Conservation (phyloP, 2,113 vertebrate species). For the Atractosteus spatula region DNA sequence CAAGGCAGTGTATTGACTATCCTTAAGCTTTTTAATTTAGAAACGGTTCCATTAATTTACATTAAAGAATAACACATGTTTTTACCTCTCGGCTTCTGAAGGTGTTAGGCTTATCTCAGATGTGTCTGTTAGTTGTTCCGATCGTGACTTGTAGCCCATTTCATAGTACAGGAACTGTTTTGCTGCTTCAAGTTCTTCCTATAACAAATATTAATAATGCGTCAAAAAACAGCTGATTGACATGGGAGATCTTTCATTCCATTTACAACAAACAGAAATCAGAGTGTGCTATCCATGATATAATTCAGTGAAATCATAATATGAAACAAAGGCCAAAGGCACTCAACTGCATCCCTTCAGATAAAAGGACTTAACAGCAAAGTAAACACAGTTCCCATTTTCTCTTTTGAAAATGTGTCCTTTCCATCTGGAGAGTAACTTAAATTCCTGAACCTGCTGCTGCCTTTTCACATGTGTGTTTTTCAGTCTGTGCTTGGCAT, state of each 20-base stretch:
- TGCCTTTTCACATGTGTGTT: too few relatives aligned
- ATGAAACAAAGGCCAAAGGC: too few relatives aligned
- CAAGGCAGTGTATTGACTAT: background rate
- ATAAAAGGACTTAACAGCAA: too few relatives aligned
- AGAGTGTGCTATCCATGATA: background rate
- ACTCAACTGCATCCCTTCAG: too few relatives aligned
- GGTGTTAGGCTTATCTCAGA: conserved; percentile 81
- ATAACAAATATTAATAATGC: conserved; percentile 4
- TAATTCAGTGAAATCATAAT: too few relatives aligned
- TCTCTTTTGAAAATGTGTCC: too few relatives aligned
- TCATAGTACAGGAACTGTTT: conserved; percentile 86
- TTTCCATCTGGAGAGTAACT: too few relatives aligned
- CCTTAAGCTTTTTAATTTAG: too few relatives aligned
- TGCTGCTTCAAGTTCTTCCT: conserved; percentile 84
- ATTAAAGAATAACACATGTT: background rate
- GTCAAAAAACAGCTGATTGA: background rate
- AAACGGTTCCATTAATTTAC: too few relatives aligned
- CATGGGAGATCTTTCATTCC: background rate
- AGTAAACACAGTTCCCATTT: too few relatives aligned
- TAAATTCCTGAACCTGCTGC: too few relatives aligned
- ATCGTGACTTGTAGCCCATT: conserved; percentile 95
- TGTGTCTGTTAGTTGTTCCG: conserved; percentile 83
- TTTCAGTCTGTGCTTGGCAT: background rate
- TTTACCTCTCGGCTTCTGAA: conserved; percentile 81
- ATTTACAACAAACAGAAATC: background rate